Evolutionary conservation across 1,140 invertebrate genomes (phyloP), one percentile per base, ranked within the genome.

Genomic region (Sipha flava): DNA sequence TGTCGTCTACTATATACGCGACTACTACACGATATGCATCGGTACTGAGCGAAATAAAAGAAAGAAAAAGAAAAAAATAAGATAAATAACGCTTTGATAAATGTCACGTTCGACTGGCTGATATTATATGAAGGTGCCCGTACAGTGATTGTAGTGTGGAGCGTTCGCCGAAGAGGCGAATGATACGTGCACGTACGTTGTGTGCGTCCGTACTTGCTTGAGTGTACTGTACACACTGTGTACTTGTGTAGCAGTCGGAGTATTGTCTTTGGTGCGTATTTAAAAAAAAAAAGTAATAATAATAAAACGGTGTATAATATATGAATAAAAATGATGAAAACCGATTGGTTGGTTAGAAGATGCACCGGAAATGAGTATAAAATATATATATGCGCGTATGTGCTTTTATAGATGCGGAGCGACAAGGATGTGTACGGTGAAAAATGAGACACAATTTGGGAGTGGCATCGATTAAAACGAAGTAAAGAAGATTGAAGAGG

Each of bases 41-140:
- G 64, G 40, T 68, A 68, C 40, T 26, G 64, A 43, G 26, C 64
- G 66, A 45, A 70, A 70, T 29, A 47, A 70, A 47, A 47, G 23
- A 59, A 16, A 26, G 26, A 54, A 2, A 10, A 54, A 18, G 40
- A 26, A 29, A 47, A 43, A 66, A 21, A 66, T 47, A 29, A 70
- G 66, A 70, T 70, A 70, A 70, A 70, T 70, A 70, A 70, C 66
- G 66, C 66, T 47, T 47, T 70, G 66, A 70, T 70, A 70, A 70
- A 70, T 47, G 43, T 47, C 43, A 70, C 66, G 66, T 70, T 70
- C 66, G 66, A 68, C 43, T 26, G 16, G 40, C 40, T 43, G 43
- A 70, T 47, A 47, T 70, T 70, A 70, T 47, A 43, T 47, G 29
- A 43, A 70, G 23, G 40, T 47, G 43, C 23, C 43, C 9, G 21